Percentiles rank a stretch among this genome's conserved stretches.
Evolutionary conservation across 92 coral and sea anemone genomes (phyloP).

Genomic region (Diadumene lineata): DNA sequence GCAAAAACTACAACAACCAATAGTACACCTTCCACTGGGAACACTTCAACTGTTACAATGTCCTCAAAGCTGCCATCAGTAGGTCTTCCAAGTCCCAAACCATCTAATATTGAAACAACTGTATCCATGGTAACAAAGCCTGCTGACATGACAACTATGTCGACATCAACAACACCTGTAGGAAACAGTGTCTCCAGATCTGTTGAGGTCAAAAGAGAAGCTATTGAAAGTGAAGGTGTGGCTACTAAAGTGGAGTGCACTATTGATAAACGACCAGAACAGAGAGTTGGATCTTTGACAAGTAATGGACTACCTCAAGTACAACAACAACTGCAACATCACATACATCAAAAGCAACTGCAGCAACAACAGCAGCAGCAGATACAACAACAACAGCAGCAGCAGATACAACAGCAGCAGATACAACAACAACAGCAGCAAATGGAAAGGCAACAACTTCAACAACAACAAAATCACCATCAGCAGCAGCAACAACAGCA

Average conservation of each 20-base stretch:
- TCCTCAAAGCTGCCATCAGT: not conserved
- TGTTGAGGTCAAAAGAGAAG: not conserved
- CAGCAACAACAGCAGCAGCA: constrained; percentile 10
- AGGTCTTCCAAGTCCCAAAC: not conserved
- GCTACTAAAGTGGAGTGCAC: constrained; percentile 76
- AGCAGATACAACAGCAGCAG: not conserved
- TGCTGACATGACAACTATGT: constrained; percentile 4
- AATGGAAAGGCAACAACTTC: not conserved
- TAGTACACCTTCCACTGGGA: constrained; percentile 1
- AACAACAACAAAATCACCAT: not conserved
- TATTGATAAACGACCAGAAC: constrained; percentile 50
- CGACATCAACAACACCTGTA: not conserved
- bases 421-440: constrained; percentile 8
- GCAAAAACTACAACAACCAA: constrained; percentile 4
- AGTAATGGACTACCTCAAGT: constrained; percentile 7
- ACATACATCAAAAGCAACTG: not conserved
- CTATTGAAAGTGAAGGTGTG: constrained; percentile 55
- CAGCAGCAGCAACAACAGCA: not conserved
- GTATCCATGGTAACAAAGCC: constrained; percentile 12
- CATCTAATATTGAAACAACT: not conserved
- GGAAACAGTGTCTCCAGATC: not conserved
- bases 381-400: constrained; percentile 2
- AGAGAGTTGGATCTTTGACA: not conserved
- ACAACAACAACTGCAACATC: constrained; percentile 1
- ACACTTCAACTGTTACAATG: constrained; percentile 1